A percentile compares a stretch with the other conserved stretches of the same genome.
Conservation (phyloP, 2,888 invertebrate genomes). For the Drosophila siamana region DNA sequence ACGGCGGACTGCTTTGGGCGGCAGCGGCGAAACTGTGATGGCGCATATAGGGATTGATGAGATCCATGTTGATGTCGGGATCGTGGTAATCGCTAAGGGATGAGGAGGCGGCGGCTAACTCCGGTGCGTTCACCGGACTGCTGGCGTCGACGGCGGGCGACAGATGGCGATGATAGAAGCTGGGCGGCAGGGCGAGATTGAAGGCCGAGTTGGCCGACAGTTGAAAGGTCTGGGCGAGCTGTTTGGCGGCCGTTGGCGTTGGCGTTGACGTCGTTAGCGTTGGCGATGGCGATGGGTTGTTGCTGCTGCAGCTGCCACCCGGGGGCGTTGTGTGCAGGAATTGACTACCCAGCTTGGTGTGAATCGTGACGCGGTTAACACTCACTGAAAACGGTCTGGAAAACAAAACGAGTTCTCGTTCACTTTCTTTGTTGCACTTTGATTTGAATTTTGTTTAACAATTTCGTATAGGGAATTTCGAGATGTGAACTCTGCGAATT, state of each 20-base stretch:
- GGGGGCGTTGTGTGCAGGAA: conserved; percentile 83
- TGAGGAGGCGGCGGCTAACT: conserved; percentile 18
- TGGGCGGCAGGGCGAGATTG: conserved; percentile 83
- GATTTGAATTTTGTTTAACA: not conserved
- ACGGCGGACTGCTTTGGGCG: conserved; percentile 72
- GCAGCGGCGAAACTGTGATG: conserved; percentile 81
- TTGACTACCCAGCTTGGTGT: conserved; percentile 85
- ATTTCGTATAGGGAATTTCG: no score
- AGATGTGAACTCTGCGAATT: not conserved
- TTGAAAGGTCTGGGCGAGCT: conserved; percentile 75
- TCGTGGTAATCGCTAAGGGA: conserved; percentile 32
- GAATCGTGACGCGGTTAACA: conserved; percentile 27
- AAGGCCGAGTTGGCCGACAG: conserved; percentile 83
- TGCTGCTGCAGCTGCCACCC: conserved; percentile 84
- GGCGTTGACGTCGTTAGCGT: conserved; percentile 13
- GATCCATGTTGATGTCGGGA: conserved; percentile 75
- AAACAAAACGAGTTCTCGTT: not conserved
- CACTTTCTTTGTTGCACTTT: not conserved
- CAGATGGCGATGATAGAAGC: conserved; percentile 63
- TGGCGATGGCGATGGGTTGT: conserved; percentile 62
- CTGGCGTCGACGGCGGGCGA: conserved; percentile 45
- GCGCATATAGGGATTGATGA: conserved; percentile 84
- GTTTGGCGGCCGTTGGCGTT: conserved; percentile 60
- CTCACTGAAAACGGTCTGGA: conserved; percentile 8
- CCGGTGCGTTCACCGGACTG: conserved; percentile 39